phyloP scores from a whole-genome alignment of 1,140 invertebrate species.

The Temnothorax curvispinosus region DNA sequence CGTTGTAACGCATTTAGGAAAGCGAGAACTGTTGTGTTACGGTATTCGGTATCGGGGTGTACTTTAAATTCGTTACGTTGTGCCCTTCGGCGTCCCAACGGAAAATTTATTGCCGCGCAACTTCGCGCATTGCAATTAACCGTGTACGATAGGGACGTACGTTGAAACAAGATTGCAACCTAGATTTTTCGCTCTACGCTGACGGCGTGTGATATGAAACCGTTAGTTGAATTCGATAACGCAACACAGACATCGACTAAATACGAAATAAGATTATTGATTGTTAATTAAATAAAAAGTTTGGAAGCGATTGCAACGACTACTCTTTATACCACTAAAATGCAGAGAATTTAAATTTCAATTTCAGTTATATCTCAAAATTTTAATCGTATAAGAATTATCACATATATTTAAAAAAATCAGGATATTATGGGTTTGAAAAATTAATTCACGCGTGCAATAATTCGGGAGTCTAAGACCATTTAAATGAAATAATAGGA shows the following conservation, averaged over 20 bases:
- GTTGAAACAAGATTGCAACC: constrained; percentile 53
- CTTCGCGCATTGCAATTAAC: constrained; percentile 52
- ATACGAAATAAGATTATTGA: not conserved
- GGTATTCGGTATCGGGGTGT: constrained; percentile 34
- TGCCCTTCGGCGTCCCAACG: constrained; percentile 44
- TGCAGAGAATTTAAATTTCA: not conserved
- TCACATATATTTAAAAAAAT: not conserved
- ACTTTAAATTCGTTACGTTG: constrained; percentile 59
- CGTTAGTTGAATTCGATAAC: constrained; percentile 16
- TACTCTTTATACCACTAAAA: not conserved
- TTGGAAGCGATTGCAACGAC: not conserved
- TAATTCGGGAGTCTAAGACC: not conserved
- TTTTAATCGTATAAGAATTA: not conserved
- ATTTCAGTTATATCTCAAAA: not conserved
- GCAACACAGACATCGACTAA: not conserved
- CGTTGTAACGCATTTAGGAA: constrained; percentile 18
- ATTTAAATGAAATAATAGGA: not conserved
- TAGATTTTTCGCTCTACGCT: constrained; percentile 22
- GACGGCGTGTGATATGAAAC: not conserved
- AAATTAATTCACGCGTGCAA: not conserved
- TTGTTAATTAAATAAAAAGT: not conserved
- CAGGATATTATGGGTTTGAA: too few relatives aligned
- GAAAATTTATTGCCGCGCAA: constrained; percentile 53
- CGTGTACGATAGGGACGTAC: constrained; percentile 27
- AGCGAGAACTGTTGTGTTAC: constrained; percentile 47